A percentile compares a stretch with the other conserved stretches of the same genome.
These are phyloP conservation scores for Brachyopa scutellaris DNA, from an alignment of 2,888 invertebrate species.

Conservation along the genomic window DNA sequence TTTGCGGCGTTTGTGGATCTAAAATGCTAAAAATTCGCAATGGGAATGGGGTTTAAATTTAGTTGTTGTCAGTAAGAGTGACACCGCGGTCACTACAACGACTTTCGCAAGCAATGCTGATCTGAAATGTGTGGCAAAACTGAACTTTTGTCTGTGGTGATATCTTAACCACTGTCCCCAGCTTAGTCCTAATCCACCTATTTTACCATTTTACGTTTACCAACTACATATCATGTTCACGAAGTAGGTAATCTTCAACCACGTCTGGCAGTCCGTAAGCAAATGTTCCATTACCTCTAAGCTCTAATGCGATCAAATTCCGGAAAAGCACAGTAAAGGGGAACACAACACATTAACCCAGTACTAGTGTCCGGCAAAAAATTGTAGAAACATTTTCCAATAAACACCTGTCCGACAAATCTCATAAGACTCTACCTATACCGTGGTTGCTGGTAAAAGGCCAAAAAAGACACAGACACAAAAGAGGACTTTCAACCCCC, in stretches of 20 bases:
- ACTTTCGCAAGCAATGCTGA: no score
- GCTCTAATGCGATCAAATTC: conserved; percentile 44
- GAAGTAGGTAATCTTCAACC: conserved; percentile 20
- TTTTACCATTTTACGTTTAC: neutral
- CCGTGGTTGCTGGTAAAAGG: neutral
- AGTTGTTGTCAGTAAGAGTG: no score
- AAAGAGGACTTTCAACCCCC: neutral
- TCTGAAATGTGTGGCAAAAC: no score
- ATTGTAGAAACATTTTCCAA: conserved; percentile 24
- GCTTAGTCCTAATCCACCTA: neutral
- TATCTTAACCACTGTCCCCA: neutral
- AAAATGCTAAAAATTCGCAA: no score
- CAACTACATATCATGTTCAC: conserved; percentile 2
- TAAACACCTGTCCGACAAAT: conserved; percentile 54
- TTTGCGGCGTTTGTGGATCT: neutral
- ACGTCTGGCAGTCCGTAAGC: conserved; percentile 29
- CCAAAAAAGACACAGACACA: no score
- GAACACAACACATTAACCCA: conserved; percentile 53
- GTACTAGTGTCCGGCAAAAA: neutral
- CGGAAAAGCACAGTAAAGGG: conserved; percentile 23
- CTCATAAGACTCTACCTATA: conserved; percentile 46
- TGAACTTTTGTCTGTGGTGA: no score
- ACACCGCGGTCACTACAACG: no score
- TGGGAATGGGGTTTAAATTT: no score
- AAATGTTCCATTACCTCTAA: conserved; percentile 51